phyloP scores from a whole-genome alignment of 2,113 vertebrate species.

The Cephalophus harveyi region DNA sequence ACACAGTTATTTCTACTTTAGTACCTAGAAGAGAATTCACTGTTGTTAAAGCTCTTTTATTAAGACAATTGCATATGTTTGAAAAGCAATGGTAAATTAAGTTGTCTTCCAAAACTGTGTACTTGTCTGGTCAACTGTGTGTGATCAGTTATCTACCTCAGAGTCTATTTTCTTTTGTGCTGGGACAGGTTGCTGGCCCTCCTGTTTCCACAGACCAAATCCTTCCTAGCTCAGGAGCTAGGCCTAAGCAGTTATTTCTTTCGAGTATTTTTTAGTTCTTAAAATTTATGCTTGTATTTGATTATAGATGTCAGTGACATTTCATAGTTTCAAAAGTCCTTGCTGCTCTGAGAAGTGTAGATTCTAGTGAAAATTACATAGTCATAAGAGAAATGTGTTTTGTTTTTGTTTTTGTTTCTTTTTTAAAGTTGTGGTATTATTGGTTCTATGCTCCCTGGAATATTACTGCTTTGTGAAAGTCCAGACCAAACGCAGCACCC shows the following conservation, averaged over 20 bases:
- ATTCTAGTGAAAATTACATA: conserved; percentile 88
- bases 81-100: conserved; percentile 87
- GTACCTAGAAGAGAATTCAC: conserved; percentile 83
- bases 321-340: conserved; percentile 92
- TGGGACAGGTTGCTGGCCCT: conserved; percentile 96
- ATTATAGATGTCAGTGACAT: conserved; percentile 89
- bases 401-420: conserved; percentile 76
- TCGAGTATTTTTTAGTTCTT: conserved; percentile 89
- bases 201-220: conserved; percentile 97
- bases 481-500: conserved; percentile 85
- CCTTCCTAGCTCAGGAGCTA: conserved; percentile 95
- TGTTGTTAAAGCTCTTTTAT: conserved; percentile 86
- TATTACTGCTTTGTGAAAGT: conserved; percentile 88
- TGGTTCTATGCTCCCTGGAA: conserved; percentile 90
- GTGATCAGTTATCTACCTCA: conserved; percentile 99
- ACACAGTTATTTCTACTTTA: conserved; percentile 85
- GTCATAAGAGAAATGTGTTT: conserved; percentile 85
- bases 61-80: conserved; percentile 83
- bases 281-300: conserved; percentile 88
- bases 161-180: conserved; percentile 94
- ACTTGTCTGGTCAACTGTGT: conserved; percentile 93
- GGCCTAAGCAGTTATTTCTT: conserved; percentile 89
- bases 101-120: conserved; percentile 95
- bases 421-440: conserved; percentile 88
- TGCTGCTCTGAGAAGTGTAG: conserved; percentile 91